Evolutionary conservation across 2,113 vertebrate genomes (phyloP), one percentile per base, ranked within the genome.

Genomic region (Falco punctatus): DNA sequence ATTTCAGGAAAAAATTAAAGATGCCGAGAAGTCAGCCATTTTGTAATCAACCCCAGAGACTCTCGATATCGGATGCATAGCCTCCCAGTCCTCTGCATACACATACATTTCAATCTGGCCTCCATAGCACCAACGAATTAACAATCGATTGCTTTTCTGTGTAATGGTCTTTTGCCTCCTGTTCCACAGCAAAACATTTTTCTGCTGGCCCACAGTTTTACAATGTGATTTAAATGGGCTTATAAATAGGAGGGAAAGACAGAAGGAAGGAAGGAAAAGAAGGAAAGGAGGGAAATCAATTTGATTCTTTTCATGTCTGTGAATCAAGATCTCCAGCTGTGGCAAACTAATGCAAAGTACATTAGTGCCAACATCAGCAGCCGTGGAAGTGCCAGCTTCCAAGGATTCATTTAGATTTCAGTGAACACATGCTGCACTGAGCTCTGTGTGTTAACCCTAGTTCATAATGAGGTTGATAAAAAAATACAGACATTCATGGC

Each of bases 221-320:
- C 24, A 26, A 17, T 58, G 33, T 52, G 14, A 82, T 61, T 54
- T 32, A 61, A 87, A 62, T 11, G 27, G 17, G 23, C 14, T 69
- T 62, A 6, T 38, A 81, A 66, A 30, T 16, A 62, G 57, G 55
- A 33, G 81, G 59, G 48, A 52, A 82, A n/a, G 69, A 35, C 75
- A 9, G 67, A 55, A 61, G 9, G 49, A 64, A 67, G 35, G n/a
- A 30, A 28, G 19, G 64, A 15, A 55, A 27, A n/a, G 59, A 30
- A 61, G 51, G 71, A 48, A 71, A 52, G 20, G 11, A 95, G 8
- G 11, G 9, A 73, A 51, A 33, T 42, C 5, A 85, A 8, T 55
- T 59, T 62, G 24, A 77, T 92, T 93, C 40, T 78, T 91, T 95
- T 93, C 38, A 78, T 66, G n/a, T 16, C 52, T 81, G 11, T 86